phyloP scores from a whole-genome alignment of 2,888 invertebrate species.

The Sinotaia quadrata region DNA sequence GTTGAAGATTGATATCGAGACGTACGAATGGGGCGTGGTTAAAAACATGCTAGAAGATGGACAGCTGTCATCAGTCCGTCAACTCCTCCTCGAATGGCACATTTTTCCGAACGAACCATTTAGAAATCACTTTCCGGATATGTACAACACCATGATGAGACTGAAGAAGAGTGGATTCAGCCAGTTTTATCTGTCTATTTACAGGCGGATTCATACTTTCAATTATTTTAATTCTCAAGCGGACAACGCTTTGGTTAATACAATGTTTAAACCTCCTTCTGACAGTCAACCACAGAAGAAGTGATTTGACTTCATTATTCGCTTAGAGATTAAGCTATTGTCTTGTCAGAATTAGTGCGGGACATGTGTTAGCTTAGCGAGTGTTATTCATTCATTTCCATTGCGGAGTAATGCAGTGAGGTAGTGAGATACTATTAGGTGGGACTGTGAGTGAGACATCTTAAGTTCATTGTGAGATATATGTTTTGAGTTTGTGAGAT shows the following conservation, averaged over 20 bases:
- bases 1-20: conserved; percentile 39
- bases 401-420: too few species aligned
- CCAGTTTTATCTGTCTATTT: conserved; percentile 11
- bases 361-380: too few species aligned
- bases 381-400: too few species aligned
- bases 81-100: conserved; percentile 31
- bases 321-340: too few species aligned
- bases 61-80: conserved; percentile 10
- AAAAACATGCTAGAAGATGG: conserved; percentile 20
- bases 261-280: not conserved
- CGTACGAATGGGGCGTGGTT: conserved; percentile 36
- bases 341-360: too few species aligned
- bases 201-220: conserved; percentile 6
- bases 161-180: conserved; percentile 26
- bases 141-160: conserved; percentile 23
- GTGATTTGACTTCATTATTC: too few species aligned
- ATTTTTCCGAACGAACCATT: conserved; percentile 34
- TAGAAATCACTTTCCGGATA: conserved; percentile 21
- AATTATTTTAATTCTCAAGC: conserved; percentile 29
- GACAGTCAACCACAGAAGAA: too few species aligned
- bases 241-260: conserved; percentile 30
- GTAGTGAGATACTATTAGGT: too few species aligned
- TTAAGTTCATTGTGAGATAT: too few species aligned
- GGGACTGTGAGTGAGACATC: too few species aligned
- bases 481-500: too few species aligned